A percentile compares a stretch with the other conserved stretches of the same genome.
Conservation (phyloP, 1,140 invertebrate genomes). For the Drosophila sulfurigaster region DNA sequence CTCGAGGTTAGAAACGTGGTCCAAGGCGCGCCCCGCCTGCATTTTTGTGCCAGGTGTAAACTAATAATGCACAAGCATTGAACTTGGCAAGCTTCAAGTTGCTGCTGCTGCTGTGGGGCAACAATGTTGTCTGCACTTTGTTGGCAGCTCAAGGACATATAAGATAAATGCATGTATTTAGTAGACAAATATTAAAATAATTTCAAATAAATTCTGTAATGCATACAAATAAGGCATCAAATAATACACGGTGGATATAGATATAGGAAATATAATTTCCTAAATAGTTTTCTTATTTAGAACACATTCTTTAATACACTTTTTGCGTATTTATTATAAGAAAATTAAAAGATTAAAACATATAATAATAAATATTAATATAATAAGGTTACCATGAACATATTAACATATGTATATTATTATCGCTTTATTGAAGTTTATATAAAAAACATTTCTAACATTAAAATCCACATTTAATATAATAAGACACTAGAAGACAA, state of each 20-base stretch:
- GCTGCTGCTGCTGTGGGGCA: background rate
- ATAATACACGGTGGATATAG: background rate
- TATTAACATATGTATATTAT: too few relatives aligned
- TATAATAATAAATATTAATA: too few relatives aligned
- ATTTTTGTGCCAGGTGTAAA: conserved; percentile 47
- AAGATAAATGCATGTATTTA: background rate
- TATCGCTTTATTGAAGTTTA: too few relatives aligned
- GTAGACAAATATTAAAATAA: too few relatives aligned
- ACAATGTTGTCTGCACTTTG: conserved; percentile 5
- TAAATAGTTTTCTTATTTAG: background rate
- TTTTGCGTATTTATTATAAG: too few relatives aligned
- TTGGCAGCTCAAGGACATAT: conserved; percentile 24
- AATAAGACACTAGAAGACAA: too few relatives aligned
- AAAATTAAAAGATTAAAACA: too few relatives aligned
- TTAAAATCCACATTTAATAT: too few relatives aligned
- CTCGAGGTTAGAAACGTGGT: conserved; percentile 23
- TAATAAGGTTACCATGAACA: too few relatives aligned
- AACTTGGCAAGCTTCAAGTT: conserved; percentile 34
- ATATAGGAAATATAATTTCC: background rate
- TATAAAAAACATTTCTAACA: too few relatives aligned
- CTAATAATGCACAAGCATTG: conserved; percentile 26
- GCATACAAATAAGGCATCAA: background rate
- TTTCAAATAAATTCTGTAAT: too few relatives aligned
- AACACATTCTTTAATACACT: too few relatives aligned
- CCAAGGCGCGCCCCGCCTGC: background rate